Percentiles rank a stretch among this genome's conserved stretches.
These are phyloP conservation scores for Staurois parvus DNA, from an alignment of 2,797 vertebrate species.

Conservation along the genomic window DNA sequence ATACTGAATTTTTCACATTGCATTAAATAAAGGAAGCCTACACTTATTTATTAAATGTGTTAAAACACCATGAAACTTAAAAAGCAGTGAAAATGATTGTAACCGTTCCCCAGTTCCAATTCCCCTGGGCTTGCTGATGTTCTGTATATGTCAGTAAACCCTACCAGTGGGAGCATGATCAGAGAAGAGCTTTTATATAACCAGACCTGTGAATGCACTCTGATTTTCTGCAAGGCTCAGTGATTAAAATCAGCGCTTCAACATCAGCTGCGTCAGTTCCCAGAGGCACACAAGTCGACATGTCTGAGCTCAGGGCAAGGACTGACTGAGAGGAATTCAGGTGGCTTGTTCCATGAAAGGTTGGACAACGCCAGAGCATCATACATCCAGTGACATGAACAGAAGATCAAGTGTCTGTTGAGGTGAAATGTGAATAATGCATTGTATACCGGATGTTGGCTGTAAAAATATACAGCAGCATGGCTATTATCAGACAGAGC, in stretches of 20 bases:
- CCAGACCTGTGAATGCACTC: slow-evolving; percentile 45
- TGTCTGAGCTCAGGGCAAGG: slow-evolving; percentile 16
- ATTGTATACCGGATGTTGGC: neutral
- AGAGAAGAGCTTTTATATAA: slow-evolving; percentile 38
- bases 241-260: slow-evolving; percentile 43
- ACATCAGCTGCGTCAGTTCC: slow-evolving; percentile 44
- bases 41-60: too few relatives aligned
- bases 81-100: too few relatives aligned
- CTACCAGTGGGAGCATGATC: slow-evolving; percentile 13
- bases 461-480: neutral
- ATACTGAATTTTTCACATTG: too few relatives aligned
- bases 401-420: slow-evolving; percentile 25
- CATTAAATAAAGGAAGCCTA: too few relatives aligned
- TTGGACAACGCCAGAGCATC: slow-evolving; percentile 8
- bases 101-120: neutral
- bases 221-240: slow-evolving; percentile 33
- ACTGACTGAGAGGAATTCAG: slow-evolving; percentile 8
- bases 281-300: slow-evolving; percentile 31
- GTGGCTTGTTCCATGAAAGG: slow-evolving; percentile 30
- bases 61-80: too few relatives aligned
- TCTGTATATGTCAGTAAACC: slow-evolving; percentile 22
- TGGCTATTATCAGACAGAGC: neutral
- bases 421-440: slow-evolving; percentile 13
- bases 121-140: neutral
- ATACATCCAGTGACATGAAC: neutral